Base-by-base conservation (phyloP, 1,140 invertebrate species). In the Nebria ingens region DNA sequence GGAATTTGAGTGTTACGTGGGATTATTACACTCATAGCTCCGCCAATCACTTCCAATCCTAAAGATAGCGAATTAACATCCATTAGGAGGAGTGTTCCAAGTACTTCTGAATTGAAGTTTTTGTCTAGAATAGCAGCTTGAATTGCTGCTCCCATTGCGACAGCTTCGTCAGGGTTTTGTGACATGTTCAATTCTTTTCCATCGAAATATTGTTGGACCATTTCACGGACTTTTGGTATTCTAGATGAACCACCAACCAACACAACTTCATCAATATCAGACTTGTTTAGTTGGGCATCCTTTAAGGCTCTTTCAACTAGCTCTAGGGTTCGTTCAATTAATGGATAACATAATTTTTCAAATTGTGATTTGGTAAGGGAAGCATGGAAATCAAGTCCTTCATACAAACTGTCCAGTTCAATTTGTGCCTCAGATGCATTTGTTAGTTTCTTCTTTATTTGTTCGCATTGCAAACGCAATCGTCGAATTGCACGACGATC, bases 331-430 rank as follows among this genome's bases (percentile, higher is more conserved):
- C 69, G 58, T 19, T 63, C 57, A 56, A 77, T 75, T 13, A 89
- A 74, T 68, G 88, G 85, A 23, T 77, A 72, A 61, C 80, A 82
- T 11, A 90, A 70, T 67, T 87, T 84, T 68, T 87, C 85, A 65
- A 87, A 87, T 21, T 82, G 72, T 2, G 86, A 85, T 51, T 86
- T 71, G 0, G 83, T 83, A 15, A 89, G 79, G 55, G 73, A 81
- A 0, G 82, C 80, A 69, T 87, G 86, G 64, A 87, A 86, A 65
- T 90, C 87, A 40, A n/a, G n/a, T n/a, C n/a, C n/a, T n/a, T n/a
- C n/a, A n/a, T n/a, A n/a, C n/a, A 86, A 68, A 53, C 87, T 86
- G 19, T 77, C 73, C 22, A 67, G n/a, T 87, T 85, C 63, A 85
- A 67, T 69, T 90, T 87, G 61, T 83, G 86, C 3, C 86, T 86